A percentile compares a stretch with the other conserved stretches of the same genome.
These are phyloP conservation scores for Gorsachius goisagi DNA, from an alignment of 2,113 vertebrate species.

Conservation along the genomic window DNA sequence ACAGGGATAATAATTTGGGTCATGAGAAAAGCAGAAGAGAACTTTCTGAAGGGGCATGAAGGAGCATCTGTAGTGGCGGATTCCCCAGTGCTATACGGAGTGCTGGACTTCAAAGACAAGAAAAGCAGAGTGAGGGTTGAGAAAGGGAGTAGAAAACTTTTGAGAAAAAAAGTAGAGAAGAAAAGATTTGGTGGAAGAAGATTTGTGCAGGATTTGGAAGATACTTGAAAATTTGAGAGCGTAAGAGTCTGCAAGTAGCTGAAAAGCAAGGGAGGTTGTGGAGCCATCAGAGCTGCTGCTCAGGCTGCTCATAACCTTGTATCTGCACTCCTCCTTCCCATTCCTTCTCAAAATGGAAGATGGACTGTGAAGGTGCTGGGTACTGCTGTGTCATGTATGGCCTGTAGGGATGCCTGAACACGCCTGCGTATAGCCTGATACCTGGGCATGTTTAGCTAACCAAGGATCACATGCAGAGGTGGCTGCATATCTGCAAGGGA, in stretches of 20 bases:
- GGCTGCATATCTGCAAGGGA: not conserved
- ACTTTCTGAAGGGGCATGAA: not conserved
- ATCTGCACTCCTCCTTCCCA: not conserved
- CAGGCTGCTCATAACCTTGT: not conserved
- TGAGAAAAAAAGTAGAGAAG: not conserved
- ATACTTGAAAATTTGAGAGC: not conserved
- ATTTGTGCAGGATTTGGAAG: not conserved
- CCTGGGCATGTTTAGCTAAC: not conserved
- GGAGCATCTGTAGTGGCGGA: not conserved
- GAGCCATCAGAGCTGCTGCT: not conserved
- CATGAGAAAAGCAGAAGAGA: not conserved
- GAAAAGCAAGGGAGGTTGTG: not conserved
- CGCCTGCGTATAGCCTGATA: not conserved
- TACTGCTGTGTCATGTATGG: not conserved
- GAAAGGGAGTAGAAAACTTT: not conserved
- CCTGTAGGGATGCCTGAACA: not conserved
- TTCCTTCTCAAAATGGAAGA: not conserved
- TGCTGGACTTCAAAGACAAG: not conserved
- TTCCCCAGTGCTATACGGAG: accelerated
- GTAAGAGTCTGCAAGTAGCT: not conserved
- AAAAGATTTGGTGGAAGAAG: not conserved
- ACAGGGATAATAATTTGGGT: not conserved
- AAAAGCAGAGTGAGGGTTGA: not conserved
- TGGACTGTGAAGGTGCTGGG: not conserved
- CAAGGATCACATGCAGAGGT: not conserved